A percentile compares a stretch with the other conserved stretches of the same genome.
phyloP scores from a whole-genome alignment of 2,113 vertebrate genomes.

The Sylvietta virens region DNA sequence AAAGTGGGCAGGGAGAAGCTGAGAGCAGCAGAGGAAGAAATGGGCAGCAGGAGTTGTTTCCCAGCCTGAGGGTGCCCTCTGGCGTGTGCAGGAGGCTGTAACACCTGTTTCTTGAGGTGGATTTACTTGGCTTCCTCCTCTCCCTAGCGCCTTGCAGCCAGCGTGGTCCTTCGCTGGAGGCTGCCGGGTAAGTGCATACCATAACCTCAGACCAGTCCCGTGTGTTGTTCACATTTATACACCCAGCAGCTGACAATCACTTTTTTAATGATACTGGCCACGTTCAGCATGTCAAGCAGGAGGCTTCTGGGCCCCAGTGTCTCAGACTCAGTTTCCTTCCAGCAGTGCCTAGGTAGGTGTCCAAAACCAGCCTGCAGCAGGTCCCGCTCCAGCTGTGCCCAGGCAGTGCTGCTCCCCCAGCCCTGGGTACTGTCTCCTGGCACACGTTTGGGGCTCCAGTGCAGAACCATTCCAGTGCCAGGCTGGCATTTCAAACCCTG shows the following conservation, averaged over 20 bases:
- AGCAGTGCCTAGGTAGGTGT: background rate
- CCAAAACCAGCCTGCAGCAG: background rate
- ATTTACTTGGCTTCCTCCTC: background rate
- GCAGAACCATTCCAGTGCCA: background rate
- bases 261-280: background rate
- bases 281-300: background rate
- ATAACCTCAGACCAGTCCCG: rapidly evolving
- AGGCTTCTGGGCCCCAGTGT: background rate
- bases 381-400: background rate
- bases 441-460: rapidly evolving
- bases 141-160: background rate
- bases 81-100: background rate
- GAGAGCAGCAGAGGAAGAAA: background rate
- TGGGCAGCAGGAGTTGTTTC: background rate
- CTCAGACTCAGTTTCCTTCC: background rate
- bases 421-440: rapidly evolving
- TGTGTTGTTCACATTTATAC: background rate
- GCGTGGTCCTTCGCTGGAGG: rapidly evolving
- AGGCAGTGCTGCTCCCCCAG: background rate
- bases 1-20: background rate
- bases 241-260: background rate
- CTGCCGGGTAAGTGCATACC: background rate
- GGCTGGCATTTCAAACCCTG: background rate
- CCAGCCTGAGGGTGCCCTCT: conserved; percentile 11
- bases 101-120: background rate